Evolutionary conservation across 2,797 vertebrate genomes (phyloP).

Genomic region (Eulemur mongoz): DNA sequence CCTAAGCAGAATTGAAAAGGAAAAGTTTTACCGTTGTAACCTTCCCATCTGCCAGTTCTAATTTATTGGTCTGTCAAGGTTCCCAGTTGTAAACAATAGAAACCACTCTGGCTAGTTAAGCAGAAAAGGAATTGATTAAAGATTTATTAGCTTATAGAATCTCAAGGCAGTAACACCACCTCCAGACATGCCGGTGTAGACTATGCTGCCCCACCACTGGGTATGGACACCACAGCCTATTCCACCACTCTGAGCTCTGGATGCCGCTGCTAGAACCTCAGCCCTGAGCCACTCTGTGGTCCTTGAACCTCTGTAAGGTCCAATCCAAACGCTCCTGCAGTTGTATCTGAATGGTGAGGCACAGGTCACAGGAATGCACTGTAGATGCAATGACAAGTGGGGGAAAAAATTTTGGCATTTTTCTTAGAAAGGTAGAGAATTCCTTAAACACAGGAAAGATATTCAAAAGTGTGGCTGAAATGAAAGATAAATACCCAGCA

Average conservation of each 20-base stretch:
- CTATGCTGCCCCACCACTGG: background rate
- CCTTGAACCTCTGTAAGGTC: background rate
- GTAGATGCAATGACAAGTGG: background rate
- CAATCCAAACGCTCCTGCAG: background rate
- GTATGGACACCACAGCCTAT: accelerated
- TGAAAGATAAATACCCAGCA: background rate
- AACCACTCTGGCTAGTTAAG: constrained; percentile 59
- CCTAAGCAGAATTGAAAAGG: constrained; percentile 30
- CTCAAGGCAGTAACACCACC: background rate
- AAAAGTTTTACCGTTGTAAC: constrained; percentile 40
- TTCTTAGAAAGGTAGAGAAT: background rate
- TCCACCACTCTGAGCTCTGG: background rate
- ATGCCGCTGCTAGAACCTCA: background rate
- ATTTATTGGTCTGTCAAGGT: constrained; percentile 47
- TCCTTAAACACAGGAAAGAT: background rate
- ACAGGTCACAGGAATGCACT: background rate
- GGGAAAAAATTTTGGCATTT: background rate
- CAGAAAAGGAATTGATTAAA: constrained; percentile 57
- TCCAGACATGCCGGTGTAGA: background rate
- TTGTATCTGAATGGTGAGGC: background rate
- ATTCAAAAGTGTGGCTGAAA: background rate
- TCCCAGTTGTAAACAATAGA: constrained; percentile 67
- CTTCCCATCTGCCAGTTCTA: constrained; percentile 54
- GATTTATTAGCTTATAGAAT: constrained; percentile 50
- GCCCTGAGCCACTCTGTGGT: background rate